phyloP scores from a whole-genome alignment of 2,888 invertebrate genomes.

The Lydus trimaculatus region DNA sequence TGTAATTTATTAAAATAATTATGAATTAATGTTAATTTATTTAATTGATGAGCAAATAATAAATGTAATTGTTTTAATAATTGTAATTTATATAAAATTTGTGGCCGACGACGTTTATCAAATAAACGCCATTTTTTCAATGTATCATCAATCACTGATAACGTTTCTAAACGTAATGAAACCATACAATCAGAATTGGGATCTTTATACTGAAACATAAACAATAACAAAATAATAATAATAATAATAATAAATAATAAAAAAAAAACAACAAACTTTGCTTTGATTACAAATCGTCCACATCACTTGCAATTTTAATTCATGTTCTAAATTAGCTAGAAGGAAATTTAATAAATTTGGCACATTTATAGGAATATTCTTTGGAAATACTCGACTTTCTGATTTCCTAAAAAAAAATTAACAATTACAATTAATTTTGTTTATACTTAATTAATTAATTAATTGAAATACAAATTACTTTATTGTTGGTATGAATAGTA shows the following conservation, averaged over 20 bases:
- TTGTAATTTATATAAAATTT: conserved; percentile 50
- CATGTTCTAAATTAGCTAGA: conserved; percentile 70
- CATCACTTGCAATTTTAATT: conserved; percentile 63
- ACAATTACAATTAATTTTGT: too few species aligned
- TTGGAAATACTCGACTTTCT: conserved; percentile 76
- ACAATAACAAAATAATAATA: conserved; percentile 25
- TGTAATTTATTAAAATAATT: conserved; percentile 40
- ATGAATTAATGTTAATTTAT: conserved; percentile 34
- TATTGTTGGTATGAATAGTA: conserved; percentile 79
- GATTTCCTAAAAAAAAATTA: conserved; percentile 64
- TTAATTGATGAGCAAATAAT: conserved; percentile 51
- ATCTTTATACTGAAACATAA: conserved; percentile 48
- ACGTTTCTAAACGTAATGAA: conserved; percentile 63
- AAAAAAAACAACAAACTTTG: conserved; percentile 48
- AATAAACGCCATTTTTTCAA: conserved; percentile 64
- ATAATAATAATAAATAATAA: too few species aligned
- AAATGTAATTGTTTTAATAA: conserved; percentile 54
- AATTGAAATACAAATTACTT: conserved; percentile 60
- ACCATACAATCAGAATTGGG: conserved; percentile 63
- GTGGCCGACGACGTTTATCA: conserved; percentile 44
- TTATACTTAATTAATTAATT: background rate
- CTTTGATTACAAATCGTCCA: conserved; percentile 64
- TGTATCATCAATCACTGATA: conserved; percentile 62
- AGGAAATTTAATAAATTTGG: conserved; percentile 76
- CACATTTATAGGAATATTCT: conserved; percentile 67